phyloP scores from a whole-genome alignment of 2,113 vertebrate genomes.

The Malaclemys terrapin region DNA sequence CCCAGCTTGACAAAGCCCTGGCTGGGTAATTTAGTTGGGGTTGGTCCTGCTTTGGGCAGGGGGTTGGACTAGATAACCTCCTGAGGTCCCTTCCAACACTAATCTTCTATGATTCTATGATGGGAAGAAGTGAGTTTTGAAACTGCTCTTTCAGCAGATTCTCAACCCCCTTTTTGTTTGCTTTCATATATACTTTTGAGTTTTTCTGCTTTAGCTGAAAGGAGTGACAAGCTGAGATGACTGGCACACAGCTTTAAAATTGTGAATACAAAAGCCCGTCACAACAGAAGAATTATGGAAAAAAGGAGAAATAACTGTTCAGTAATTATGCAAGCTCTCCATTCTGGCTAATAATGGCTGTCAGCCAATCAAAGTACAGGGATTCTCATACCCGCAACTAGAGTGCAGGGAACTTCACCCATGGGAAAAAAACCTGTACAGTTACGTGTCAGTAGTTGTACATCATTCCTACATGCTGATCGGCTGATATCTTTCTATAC shows the following conservation, averaged over 20 bases:
- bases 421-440: not conserved
- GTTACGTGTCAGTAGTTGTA: not conserved
- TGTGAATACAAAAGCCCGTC: not conserved
- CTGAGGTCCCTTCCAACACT: no score
- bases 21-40: no score
- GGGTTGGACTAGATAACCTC: no score
- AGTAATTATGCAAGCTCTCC: conserved; percentile 5
- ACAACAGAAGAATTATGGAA: conserved; percentile 3
- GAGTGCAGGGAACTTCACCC: conserved; percentile 1
- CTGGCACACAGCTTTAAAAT: not conserved
- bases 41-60: no score
- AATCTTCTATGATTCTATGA: no score
- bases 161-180: not conserved
- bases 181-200: not conserved
- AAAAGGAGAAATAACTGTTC: conserved; percentile 7
- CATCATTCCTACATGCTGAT: not conserved
- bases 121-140: not conserved
- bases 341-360: not conserved
- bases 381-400: not conserved
- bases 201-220: not conserved
- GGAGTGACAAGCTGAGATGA: not conserved
- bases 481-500: not conserved
- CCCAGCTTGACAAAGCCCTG: no score
- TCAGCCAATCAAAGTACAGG: not conserved
- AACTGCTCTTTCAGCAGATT: not conserved